A percentile compares a stretch with the other conserved stretches of the same genome.
Evolutionary conservation across 1,140 invertebrate species (phyloP).

Genomic region (Oedothorax gibbosus): DNA sequence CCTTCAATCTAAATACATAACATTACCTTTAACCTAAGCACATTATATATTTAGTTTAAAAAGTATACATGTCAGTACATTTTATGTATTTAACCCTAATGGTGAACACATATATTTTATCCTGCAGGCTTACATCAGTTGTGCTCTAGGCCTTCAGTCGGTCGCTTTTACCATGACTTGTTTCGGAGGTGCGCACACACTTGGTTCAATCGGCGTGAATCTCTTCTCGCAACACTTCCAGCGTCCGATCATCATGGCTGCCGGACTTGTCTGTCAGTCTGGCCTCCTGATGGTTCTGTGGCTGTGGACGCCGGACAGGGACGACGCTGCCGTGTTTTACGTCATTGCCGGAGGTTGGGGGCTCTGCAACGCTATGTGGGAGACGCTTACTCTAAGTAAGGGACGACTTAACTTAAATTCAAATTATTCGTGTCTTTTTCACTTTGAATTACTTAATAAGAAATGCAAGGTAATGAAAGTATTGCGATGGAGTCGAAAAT

Average conservation of each 20-base stretch:
- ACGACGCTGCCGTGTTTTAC: constrained; percentile 70
- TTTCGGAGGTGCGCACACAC: constrained; percentile 67
- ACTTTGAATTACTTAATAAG: no score
- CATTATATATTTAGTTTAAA: no score
- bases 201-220: constrained; percentile 67
- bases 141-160: constrained; percentile 67
- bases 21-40: no score
- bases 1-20: no score
- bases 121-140: constrained; percentile 68
- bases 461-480: no score
- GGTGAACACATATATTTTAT: not conserved
- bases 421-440: no score
- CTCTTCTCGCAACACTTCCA: constrained; percentile 68
- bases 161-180: constrained; percentile 68
- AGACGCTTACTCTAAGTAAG: constrained; percentile 70
- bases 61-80: no score
- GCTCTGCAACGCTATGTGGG: constrained; percentile 70
- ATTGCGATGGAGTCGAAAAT: no score
- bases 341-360: constrained; percentile 69
- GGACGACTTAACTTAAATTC: not conserved
- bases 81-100: no score
- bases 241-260: constrained; percentile 67
- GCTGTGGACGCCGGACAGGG: constrained; percentile 67
- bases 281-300: constrained; percentile 68
- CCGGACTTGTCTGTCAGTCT: constrained; percentile 67